These are phyloP conservation scores for Conchocele bisecta DNA, from an alignment of 2,888 invertebrate species.

Conservation along the genomic window DNA sequence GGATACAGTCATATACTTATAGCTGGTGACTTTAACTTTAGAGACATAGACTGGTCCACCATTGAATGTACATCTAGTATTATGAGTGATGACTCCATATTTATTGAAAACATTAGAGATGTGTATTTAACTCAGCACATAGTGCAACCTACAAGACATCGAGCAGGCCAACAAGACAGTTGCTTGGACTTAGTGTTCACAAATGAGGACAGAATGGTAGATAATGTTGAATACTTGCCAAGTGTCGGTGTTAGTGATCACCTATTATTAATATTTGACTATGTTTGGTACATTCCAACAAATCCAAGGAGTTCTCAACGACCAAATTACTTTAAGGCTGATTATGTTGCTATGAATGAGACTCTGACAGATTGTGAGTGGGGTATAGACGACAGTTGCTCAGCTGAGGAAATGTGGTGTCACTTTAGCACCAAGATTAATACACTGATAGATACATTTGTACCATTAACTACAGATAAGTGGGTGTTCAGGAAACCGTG, in stretches of 20 bases:
- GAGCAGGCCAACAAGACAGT: not conserved
- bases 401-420: too few species aligned
- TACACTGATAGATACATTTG: too few species aligned
- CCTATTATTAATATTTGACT: not conserved
- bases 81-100: not conserved
- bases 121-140: not conserved
- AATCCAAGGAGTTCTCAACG: not conserved
- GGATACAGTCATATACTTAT: not conserved
- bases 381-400: not conserved
- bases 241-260: not conserved
- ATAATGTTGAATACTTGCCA: constrained; percentile 1
- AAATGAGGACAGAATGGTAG: not conserved
- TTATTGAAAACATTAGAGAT: constrained; percentile 5
- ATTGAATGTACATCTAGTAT: not conserved
- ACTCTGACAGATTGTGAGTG: not conserved
- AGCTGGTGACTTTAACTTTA: constrained; percentile 3
- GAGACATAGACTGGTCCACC: not conserved
- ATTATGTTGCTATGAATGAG: constrained; percentile 9
- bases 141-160: constrained; percentile 4
- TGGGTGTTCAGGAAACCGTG: too few species aligned
- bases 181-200: constrained; percentile 5
- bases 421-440: too few species aligned
- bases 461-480: too few species aligned
- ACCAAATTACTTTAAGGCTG: constrained; percentile 1
- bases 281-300: constrained; percentile 7